Percentiles rank a stretch among this genome's conserved stretches.
phyloP scores from a whole-genome alignment of 2,888 invertebrate species.

The Luperina nickerlii region DNA sequence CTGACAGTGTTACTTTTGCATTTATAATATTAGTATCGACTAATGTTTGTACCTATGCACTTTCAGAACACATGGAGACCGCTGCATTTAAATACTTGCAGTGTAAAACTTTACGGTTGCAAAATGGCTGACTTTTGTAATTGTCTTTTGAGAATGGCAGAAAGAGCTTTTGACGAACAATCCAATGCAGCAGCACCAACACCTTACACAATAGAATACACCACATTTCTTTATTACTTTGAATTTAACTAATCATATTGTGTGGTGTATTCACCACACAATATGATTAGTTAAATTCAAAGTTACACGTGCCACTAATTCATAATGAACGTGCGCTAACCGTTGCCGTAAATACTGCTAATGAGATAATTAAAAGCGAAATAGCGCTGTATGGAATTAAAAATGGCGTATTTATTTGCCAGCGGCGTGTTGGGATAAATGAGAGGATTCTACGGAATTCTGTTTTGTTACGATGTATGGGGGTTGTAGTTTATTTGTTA shows the following conservation, averaged over 20 bases:
- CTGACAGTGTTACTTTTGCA: not conserved
- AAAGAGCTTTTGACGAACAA: not conserved
- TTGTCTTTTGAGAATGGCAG: not conserved
- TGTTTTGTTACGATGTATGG: conserved; percentile 30
- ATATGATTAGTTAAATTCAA: conserved; percentile 38
- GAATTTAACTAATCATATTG: too few species aligned
- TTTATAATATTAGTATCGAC: not conserved
- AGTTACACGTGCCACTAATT: conserved; percentile 61
- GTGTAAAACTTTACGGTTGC: not conserved
- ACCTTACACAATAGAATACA: not conserved
- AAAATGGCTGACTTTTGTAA: not conserved
- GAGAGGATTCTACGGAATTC: conserved; percentile 47
- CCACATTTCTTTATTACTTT: too few species aligned
- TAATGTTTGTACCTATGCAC: not conserved
- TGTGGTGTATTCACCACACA: conserved; percentile 14
- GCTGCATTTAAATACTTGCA: not conserved
- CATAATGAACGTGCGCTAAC: conserved; percentile 61
- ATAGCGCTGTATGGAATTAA: conserved; percentile 58
- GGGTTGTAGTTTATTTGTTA: conserved; percentile 30
- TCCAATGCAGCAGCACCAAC: not conserved
- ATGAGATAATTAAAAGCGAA: conserved; percentile 64
- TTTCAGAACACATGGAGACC: not conserved
- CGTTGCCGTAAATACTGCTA: conserved; percentile 58
- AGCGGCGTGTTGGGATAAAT: conserved; percentile 48
- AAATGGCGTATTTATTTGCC: conserved; percentile 60